A percentile compares a stretch with the other conserved stretches of the same genome.
phyloP scores from a whole-genome alignment of 2,113 vertebrate species.

The Spea multiplicata region DNA sequence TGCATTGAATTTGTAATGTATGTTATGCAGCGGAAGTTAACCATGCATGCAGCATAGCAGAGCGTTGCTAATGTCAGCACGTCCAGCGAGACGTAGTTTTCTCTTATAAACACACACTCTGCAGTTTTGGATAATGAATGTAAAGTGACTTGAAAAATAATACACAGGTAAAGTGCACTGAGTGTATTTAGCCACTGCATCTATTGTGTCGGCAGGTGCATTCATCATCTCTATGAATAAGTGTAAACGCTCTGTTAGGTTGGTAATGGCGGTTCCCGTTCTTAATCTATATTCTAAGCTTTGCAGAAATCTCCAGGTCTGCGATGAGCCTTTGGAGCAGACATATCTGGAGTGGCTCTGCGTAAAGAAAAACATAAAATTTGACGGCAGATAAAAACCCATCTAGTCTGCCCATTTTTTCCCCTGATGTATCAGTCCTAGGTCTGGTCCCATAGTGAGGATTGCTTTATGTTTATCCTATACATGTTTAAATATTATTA shows the following conservation, averaged over 20 bases:
- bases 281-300: neutral
- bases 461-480: too few species aligned
- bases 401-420: too few species aligned
- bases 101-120: neutral
- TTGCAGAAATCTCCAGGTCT: constrained; percentile 6
- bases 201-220: constrained; percentile 8
- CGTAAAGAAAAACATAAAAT: neutral
- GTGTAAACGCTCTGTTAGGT: constrained; percentile 2
- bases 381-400: neutral
- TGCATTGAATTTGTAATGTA: neutral
- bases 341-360: neutral
- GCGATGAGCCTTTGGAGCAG: constrained; percentile 8
- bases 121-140: neutral
- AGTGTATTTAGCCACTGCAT: neutral
- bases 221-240: constrained; percentile 8
- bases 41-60: constrained; percentile 1
- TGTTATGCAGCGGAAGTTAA: neutral
- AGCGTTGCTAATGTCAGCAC: neutral
- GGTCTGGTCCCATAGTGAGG: too few species aligned
- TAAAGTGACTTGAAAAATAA: neutral
- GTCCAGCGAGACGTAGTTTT: neutral
- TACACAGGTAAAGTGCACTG: neutral
- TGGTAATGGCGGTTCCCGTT: neutral
- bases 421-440: too few species aligned
- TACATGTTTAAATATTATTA: too few species aligned